phyloP scores from a whole-genome alignment of 2,113 vertebrate genomes.

The Protobothrops flavoviridis region DNA sequence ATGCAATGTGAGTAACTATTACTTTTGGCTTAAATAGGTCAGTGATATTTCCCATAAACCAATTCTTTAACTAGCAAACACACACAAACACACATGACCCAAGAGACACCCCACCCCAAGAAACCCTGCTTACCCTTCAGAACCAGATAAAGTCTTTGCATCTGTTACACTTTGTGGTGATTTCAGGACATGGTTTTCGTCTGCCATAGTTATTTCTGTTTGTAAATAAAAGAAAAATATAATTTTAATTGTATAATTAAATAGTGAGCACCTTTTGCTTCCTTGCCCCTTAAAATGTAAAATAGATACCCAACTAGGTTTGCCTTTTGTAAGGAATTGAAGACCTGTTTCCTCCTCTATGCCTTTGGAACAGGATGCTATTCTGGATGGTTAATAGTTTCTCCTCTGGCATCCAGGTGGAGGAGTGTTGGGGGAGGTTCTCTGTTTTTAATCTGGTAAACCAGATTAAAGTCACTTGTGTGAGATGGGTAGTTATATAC shows the following conservation, averaged over 20 bases:
- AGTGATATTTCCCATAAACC: not conserved
- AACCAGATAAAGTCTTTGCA: conserved; percentile 53
- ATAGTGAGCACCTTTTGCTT: not conserved
- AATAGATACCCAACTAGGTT: not conserved
- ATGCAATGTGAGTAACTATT: not conserved
- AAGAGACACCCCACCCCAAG: not conserved
- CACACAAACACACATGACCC: not conserved
- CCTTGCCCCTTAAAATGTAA: not conserved
- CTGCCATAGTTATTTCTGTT: conserved; percentile 49
- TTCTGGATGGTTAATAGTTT: not conserved
- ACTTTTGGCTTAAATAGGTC: not conserved
- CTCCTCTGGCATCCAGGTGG: not conserved
- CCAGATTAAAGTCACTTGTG: not conserved
- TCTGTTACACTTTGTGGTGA: conserved; percentile 34
- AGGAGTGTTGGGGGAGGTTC: not conserved
- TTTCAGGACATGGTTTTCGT: conserved; percentile 50
- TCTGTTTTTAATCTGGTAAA: not conserved
- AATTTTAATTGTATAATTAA: not conserved
- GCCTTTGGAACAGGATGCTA: not conserved
- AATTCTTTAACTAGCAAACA: not conserved
- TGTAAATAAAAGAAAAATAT: conserved; percentile 37
- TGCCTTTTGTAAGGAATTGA: not conserved
- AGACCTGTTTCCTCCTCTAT: not conserved
- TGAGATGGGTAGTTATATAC: not conserved
- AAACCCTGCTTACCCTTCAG: conserved; percentile 59